Percentiles rank a stretch among this genome's conserved stretches.
These are phyloP conservation scores for Leucopsar rothschildi DNA, from an alignment of 2,113 vertebrate species.

Conservation along the genomic window DNA sequence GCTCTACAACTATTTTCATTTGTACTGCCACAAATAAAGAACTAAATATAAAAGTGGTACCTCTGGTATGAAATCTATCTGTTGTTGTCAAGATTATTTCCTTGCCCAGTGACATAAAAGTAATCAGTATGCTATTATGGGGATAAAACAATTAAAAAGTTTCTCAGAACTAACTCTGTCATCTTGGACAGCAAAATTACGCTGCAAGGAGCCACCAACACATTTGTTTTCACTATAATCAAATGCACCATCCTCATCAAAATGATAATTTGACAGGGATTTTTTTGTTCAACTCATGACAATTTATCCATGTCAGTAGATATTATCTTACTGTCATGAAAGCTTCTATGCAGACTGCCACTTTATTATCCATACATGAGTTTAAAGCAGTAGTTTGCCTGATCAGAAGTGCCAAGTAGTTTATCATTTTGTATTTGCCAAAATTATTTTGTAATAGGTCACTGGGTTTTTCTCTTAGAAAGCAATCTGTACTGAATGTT, in stretches of 20 bases:
- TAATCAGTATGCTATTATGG: slow-evolving; percentile 6
- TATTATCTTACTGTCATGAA: slow-evolving; percentile 22
- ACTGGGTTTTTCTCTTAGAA: slow-evolving; percentile 31
- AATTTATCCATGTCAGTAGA: slow-evolving; percentile 35
- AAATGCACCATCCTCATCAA: slow-evolving; percentile 20
- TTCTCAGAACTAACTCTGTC: slow-evolving; percentile 46
- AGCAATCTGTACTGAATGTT: slow-evolving; percentile 65
- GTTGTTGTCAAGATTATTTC: slow-evolving; percentile 38
- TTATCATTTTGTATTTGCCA: slow-evolving; percentile 72
- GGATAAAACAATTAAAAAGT: slow-evolving; percentile 51
- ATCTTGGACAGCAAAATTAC: slow-evolving; percentile 47
- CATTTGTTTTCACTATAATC: slow-evolving; percentile 34
- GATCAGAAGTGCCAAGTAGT: slow-evolving; percentile 73
- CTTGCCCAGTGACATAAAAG: slow-evolving; percentile 15
- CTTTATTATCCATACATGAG: neutral
- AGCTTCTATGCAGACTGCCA: neutral
- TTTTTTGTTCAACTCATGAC: slow-evolving; percentile 29
- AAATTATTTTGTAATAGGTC: slow-evolving; percentile 74
- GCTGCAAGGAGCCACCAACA: neutral
- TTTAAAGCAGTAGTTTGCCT: slow-evolving; percentile 60
- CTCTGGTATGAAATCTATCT: slow-evolving; percentile 29
- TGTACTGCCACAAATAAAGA: slow-evolving; percentile 13
- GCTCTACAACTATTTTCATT: neutral
- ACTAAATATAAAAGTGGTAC: slow-evolving; percentile 1
- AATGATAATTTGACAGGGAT: neutral